Evolutionary conservation across 2,113 vertebrate species (phyloP).

Genomic region (Notarius quadriscutis): DNA sequence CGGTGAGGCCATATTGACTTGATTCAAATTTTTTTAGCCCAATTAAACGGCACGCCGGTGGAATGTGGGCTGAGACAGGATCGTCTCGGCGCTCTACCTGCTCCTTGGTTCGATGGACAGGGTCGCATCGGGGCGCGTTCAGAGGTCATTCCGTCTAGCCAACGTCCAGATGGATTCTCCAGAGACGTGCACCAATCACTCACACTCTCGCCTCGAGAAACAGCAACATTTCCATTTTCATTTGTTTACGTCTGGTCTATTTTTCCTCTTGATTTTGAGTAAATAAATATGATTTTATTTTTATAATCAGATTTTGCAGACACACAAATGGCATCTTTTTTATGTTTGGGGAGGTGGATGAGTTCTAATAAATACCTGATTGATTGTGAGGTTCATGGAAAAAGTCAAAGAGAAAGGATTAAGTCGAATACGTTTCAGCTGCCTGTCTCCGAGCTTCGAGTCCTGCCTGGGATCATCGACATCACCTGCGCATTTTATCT

Average conservation of each 20-base stretch:
- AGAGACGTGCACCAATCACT: slow-evolving; percentile 41
- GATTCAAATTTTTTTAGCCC: slow-evolving; percentile 33
- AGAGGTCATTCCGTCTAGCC: slow-evolving; percentile 58
- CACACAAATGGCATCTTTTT: not conserved
- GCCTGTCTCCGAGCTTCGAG: not conserved
- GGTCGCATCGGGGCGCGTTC: slow-evolving; percentile 38
- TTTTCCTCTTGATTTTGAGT: not conserved
- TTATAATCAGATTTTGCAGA: not conserved
- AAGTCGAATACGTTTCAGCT: not conserved
- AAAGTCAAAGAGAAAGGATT: slow-evolving; percentile 13
- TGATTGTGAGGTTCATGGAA: not conserved
- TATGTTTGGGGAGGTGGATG: not conserved
- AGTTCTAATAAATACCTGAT: not conserved
- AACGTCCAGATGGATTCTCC: slow-evolving; percentile 54
- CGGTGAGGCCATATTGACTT: not conserved
- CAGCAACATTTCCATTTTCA: slow-evolving; percentile 26
- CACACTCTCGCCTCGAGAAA: slow-evolving; percentile 24
- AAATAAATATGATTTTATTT: slow-evolving; percentile 15
- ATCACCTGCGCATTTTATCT: not conserved
- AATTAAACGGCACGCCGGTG: not conserved
- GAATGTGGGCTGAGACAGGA: not conserved
- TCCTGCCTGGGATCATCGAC: not conserved
- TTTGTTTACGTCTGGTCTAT: not conserved
- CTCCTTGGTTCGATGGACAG: slow-evolving; percentile 8
- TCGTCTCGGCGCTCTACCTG: slow-evolving; percentile 17